Conservation (phyloP, 2,888 invertebrate species). For the Drosophila borborema region DNA sequence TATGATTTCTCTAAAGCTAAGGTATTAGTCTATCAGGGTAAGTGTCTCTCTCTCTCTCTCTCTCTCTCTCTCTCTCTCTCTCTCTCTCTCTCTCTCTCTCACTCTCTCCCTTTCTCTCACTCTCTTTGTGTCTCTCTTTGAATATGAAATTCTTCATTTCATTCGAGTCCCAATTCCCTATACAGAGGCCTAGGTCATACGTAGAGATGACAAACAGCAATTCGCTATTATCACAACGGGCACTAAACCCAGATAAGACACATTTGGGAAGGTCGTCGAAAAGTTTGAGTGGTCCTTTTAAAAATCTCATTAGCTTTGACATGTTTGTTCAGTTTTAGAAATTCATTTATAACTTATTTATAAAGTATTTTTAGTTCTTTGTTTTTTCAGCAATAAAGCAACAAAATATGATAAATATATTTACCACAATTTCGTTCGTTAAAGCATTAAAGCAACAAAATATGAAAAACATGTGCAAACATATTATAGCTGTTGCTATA, state of each 20-base stretch:
- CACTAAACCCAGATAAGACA: constrained; percentile 32
- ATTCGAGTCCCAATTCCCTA: constrained; percentile 32
- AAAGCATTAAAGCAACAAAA: too few relatives aligned
- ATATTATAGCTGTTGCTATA: not conserved
- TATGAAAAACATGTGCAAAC: not conserved
- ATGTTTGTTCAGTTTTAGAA: not conserved
- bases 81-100: constrained; percentile 1
- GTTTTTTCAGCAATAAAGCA: not conserved
- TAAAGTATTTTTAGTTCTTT: constrained; percentile 6
- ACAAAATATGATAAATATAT: not conserved
- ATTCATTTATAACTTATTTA: constrained; percentile 4
- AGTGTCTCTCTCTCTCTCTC: not conserved
- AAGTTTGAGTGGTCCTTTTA: not conserved
- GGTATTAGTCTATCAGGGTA: not conserved
- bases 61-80: constrained; percentile 4
- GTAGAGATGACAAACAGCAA: constrained; percentile 13
- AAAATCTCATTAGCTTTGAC: not conserved
- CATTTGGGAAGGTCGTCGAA: constrained; percentile 42
- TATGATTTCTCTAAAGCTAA: not conserved
- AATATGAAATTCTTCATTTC: constrained; percentile 17
- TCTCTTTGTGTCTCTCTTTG: constrained; percentile 6
- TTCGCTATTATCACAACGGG: not conserved
- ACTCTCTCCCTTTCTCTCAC: not conserved
- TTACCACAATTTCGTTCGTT: not conserved
- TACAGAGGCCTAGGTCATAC: constrained; percentile 34